These are phyloP conservation scores for Apomyelois bistriatella DNA, from an alignment of 2,888 invertebrate species.

Conservation along the genomic window DNA sequence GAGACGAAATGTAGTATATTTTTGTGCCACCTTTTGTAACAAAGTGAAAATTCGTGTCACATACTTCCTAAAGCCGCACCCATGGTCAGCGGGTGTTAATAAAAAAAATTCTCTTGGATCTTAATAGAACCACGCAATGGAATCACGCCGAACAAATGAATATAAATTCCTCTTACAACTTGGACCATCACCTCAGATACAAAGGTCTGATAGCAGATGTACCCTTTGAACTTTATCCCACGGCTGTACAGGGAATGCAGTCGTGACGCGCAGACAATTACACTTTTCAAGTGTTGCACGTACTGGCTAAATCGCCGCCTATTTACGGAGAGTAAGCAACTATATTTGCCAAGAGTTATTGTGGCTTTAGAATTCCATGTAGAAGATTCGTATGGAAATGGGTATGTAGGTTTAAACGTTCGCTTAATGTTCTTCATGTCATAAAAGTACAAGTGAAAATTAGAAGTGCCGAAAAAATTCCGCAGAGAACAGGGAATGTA, in stretches of 20 bases:
- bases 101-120: no score
- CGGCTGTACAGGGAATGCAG: slow-evolving; percentile 34
- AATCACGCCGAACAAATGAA: not conserved
- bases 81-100: no score
- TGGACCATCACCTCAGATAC: slow-evolving; percentile 38
- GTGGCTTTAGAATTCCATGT: not conserved
- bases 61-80: no score
- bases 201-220: slow-evolving; percentile 44
- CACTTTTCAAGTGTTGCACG: slow-evolving; percentile 47
- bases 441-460: no score
- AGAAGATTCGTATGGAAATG: slow-evolving; percentile 28
- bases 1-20: no score
- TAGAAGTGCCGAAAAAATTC: no score
- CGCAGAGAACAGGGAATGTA: no score
- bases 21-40: no score
- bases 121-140: no score
- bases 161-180: slow-evolving; percentile 20
- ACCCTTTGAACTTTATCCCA: slow-evolving; percentile 62
- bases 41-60: no score
- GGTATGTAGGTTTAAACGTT: no score
- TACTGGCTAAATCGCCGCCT: slow-evolving; percentile 47
- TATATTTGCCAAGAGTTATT: slow-evolving; percentile 31
- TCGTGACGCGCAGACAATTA: slow-evolving; percentile 61
- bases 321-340: slow-evolving; percentile 22
- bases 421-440: no score